Evolutionary conservation across 1,140 invertebrate genomes (phyloP).

Genomic region (Arion vulgaris): DNA sequence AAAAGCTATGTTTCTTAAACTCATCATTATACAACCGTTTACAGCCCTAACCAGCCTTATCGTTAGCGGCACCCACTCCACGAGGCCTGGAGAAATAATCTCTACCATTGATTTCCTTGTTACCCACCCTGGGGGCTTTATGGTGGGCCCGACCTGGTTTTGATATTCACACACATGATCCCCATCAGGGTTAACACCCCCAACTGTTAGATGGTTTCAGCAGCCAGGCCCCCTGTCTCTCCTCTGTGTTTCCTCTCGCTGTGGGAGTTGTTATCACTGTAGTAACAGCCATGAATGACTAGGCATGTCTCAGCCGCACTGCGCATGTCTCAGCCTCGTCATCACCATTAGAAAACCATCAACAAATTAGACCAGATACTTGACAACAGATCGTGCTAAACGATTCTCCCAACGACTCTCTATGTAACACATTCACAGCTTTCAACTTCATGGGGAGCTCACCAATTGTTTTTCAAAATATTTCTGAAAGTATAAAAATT

Average conservation of each 20-base stretch:
- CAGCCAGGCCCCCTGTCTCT: constrained; percentile 4
- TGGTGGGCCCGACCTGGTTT: constrained; percentile 6
- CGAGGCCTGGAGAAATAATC: constrained; percentile 8
- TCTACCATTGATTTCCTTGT: constrained; percentile 3
- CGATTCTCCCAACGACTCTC: not conserved
- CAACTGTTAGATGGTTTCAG: not conserved
- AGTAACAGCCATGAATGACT: not conserved
- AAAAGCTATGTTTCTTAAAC: constrained; percentile 1
- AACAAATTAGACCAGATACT: constrained; percentile 20
- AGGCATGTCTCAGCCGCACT: not conserved
- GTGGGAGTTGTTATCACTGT: constrained; percentile 12
- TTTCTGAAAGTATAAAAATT: too few species aligned
- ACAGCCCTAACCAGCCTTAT: not conserved
- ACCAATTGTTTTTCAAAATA: too few species aligned
- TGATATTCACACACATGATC: constrained; percentile 23
- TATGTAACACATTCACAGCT: not conserved
- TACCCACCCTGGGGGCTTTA: constrained; percentile 5
- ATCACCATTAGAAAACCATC: constrained; percentile 26
- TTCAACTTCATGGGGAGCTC: not conserved
- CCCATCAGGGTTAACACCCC: constrained; percentile 14
- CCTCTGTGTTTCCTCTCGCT: not conserved
- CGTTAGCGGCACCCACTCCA: constrained; percentile 1
- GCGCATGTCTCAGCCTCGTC: not conserved
- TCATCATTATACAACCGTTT: constrained; percentile 14
- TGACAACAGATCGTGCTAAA: constrained; percentile 8